Evolutionary conservation across 1,140 invertebrate genomes (phyloP), one percentile per base, ranked within the genome.

Genomic region (Tenebrio molitor): DNA sequence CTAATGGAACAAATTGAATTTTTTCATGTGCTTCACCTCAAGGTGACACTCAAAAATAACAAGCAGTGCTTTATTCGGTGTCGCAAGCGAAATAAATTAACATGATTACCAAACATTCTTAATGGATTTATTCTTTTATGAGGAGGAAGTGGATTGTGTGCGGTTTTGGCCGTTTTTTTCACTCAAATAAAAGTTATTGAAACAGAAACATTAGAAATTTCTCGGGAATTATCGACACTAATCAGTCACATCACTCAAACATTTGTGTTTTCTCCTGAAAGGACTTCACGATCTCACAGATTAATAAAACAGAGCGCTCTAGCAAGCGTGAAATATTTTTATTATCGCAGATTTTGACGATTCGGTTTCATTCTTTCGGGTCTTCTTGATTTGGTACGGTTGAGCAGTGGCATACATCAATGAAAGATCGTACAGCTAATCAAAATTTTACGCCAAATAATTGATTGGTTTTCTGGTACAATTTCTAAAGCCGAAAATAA

Each of bases 301-400:
- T 58, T 15, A 29, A 58, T 29, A 12, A 23, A 46, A 46, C 2
- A 17, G 50, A 29, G 10, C 23, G 50, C 50, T 58, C 50, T 21
- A 58, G 50, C 15, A 58, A 58, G 50, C 50, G 50, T 58, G 50
- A 58, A 58, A 58, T 58, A 58, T 58, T 58, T 58, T 58, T 33
- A 29, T 58, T 58, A 33, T 29, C n/a, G 50, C 23, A 2, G 15
- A 23, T 53, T 53, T 53, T 23, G n/a, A 39, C 6, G 12, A 58
- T 34, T 33, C 17, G 44, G 44, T 19, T 19, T 50, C 19, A 50
- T 50, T 19, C 19, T 50, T 50, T 50, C n/a, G 19, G 16, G 23
- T 21, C 25, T 58, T 58, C 19, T 53, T n/a, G 1, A 53, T 53
- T 53, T 53, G 1, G 1, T 17, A 23, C 16, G 46, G 46, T 53